Evolutionary conservation across 2,113 vertebrate species (phyloP).

Genomic region (Hystrix brachyura): DNA sequence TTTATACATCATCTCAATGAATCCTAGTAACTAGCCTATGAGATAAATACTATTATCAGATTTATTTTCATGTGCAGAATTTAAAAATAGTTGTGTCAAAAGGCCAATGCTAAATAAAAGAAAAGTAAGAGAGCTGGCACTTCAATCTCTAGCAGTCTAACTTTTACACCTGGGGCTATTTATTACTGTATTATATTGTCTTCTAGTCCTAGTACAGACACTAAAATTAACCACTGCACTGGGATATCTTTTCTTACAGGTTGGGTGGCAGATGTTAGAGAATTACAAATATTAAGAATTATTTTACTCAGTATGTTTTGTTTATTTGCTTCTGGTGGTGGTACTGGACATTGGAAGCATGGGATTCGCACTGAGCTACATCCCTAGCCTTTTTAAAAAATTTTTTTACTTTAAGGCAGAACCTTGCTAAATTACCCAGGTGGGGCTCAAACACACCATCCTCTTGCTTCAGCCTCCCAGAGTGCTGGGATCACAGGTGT

Average conservation of each 20-base stretch:
- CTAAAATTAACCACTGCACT: not conserved
- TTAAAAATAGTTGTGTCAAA: not conserved
- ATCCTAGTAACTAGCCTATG: not conserved
- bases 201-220: not conserved
- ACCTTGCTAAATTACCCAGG: not conserved
- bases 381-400: not conserved
- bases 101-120: not conserved
- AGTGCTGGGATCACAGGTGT: not conserved
- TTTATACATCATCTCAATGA: not conserved
- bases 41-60: not conserved
- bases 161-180: not conserved
- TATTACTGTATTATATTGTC: not conserved
- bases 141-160: not conserved
- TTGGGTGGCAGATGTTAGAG: not conserved
- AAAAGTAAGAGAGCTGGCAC: not conserved
- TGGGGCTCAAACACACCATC: not conserved
- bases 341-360: not conserved
- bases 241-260: not conserved
- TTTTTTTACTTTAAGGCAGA: not conserved
- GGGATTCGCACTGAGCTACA: not conserved
- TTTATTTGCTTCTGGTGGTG: not conserved
- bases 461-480: not conserved
- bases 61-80: not conserved
- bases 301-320: not conserved
- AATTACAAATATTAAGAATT: not conserved